Base-by-base conservation (phyloP, 2,113 vertebrate genomes). In the Marmota flaviventris region DNA sequence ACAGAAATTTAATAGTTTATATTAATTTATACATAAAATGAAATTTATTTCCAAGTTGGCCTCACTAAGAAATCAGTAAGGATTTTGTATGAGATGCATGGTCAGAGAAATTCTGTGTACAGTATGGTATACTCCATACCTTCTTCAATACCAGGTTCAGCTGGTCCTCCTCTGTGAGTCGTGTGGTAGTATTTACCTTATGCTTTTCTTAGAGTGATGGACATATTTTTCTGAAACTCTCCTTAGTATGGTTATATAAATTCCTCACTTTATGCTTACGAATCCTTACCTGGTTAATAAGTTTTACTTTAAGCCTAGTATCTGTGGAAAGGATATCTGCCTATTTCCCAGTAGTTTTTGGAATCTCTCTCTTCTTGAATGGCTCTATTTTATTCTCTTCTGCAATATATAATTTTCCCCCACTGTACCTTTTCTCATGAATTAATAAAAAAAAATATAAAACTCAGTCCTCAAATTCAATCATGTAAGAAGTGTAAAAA, bases 401-500 rank as follows among this genome's bases (percentile, higher is more conserved):
- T 78, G 4, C 14, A 87, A 18, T 34, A 72, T 92, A 10, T 72
- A 22, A 61, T 42, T 22, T 96, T 12, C 6, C 51, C 32, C 61
- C 8, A 32, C 11, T 82, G 5, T 45, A 58, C 27, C 18, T 88
- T 76, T 32, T 72, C 72, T n/a, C 91, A 93, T 72, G 67, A 91
- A 51, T 85, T 94, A 61, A 58, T 89, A 85, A 77, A 96, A 96
- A 96, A 90, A 61, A 45, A 93, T 56, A 22, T 67, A 25, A 89
- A 27, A 61, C 2, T 91, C 83, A 70, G 25, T 25, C 13, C 75
- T 96, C 45, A 85, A 84, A 82, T 14, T 81, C 65, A 85, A 27
- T 88, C 70, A 22, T 87, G 51, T 17, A 90, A 70, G 22, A 86
- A 27, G 25, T 92, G 12, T 65, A 90, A 95, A 95, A 90, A 70